These are phyloP conservation scores for Chelonoidis abingdonii DNA, from an alignment of 2,113 vertebrate genomes.

Conservation along the genomic window DNA sequence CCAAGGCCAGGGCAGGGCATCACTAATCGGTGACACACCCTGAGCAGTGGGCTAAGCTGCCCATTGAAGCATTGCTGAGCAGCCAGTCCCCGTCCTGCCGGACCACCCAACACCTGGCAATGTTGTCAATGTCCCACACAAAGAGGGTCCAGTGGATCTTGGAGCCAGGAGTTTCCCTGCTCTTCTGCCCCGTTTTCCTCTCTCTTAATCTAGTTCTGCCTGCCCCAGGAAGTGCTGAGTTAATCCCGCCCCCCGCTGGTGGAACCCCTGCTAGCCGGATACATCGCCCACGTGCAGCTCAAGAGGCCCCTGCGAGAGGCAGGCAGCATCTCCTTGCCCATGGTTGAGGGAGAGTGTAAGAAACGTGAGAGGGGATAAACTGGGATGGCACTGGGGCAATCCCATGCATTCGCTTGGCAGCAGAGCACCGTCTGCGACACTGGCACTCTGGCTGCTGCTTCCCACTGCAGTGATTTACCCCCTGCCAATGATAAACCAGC, in stretches of 20 bases:
- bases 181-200: not conserved
- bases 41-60: not conserved
- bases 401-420: not conserved
- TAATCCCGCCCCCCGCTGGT: not conserved
- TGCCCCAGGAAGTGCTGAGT: not conserved
- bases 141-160: too few species aligned
- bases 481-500: too few species aligned
- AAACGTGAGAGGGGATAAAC: not conserved
- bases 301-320: not conserved
- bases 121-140: too few species aligned
- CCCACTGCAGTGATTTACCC: not conserved
- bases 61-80: not conserved
- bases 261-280: not conserved
- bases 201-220: not conserved
- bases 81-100: not conserved
- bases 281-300: rapidly evolving
- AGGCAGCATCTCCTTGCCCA: not conserved
- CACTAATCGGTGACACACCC: not conserved
- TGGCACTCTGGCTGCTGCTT: not conserved
- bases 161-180: not conserved
- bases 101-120: not conserved
- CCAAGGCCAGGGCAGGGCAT: not conserved
- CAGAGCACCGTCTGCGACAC: not conserved
- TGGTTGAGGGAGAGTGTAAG: not conserved
- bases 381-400: not conserved